Conservation (phyloP, 2,113 vertebrate genomes). For the Psilopsiagon aurifrons region DNA sequence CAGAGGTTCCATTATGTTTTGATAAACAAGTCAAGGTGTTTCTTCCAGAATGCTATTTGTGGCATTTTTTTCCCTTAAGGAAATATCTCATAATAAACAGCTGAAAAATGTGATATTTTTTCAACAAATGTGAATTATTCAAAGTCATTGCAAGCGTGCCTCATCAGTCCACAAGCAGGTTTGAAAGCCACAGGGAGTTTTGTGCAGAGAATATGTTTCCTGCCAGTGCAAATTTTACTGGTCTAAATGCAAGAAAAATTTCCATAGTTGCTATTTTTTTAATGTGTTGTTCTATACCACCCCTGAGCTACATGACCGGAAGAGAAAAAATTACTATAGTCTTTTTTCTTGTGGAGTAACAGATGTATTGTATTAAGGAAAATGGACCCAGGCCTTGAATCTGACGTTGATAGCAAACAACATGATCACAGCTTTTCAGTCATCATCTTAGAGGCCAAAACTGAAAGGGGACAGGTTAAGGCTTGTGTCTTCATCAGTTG, state of each 20-base stretch:
- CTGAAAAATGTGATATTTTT: neutral
- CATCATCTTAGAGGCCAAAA: neutral
- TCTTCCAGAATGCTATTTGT: conserved; percentile 1
- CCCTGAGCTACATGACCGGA: neutral
- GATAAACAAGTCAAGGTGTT: neutral
- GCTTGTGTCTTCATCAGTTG: neutral
- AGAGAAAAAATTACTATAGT: neutral
- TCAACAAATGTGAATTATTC: neutral
- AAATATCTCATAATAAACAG: neutral
- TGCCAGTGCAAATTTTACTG: neutral
- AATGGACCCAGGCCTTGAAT: neutral
- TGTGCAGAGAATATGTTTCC: neutral
- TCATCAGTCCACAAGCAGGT: neutral
- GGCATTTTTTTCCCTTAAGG: neutral
- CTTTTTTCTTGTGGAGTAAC: neutral
- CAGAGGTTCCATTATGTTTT: neutral
- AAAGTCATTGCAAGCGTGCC: neutral
- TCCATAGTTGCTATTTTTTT: neutral
- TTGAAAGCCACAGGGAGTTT: neutral
- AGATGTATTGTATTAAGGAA: neutral
- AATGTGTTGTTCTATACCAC: neutral
- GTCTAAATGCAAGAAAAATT: neutral
- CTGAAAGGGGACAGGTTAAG: neutral
- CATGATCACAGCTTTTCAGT: neutral
- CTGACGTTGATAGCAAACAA: neutral